Conservation (phyloP, 2,888 invertebrate species). For the Uloborus plumipes region DNA sequence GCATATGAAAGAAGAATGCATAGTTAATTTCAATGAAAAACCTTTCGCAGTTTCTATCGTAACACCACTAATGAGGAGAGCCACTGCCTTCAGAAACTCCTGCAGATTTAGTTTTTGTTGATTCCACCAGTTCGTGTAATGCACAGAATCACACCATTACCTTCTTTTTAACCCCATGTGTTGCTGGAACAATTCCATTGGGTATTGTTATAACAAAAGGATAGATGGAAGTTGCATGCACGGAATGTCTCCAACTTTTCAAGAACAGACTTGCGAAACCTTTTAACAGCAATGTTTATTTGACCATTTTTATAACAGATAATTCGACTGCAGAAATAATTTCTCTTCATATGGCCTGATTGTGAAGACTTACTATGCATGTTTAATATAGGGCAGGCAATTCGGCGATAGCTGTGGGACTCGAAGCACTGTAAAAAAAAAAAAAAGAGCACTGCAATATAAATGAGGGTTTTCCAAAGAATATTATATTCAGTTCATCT, state of each 20-base stretch:
- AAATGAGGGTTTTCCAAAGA: no score
- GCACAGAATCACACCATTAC: background rate
- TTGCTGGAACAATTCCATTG: background rate
- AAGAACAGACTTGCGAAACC: no score
- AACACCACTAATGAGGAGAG: background rate
- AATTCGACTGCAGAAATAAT: constrained; percentile 1
- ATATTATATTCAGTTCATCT: no score
- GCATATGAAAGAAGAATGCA: background rate
- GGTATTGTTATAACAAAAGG: constrained; percentile 14
- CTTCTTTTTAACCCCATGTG: background rate
- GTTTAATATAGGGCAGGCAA: constrained; percentile 7
- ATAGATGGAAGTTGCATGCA: background rate
- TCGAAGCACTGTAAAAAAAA: background rate
- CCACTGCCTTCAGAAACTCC: background rate
- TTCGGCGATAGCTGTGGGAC: constrained; percentile 3
- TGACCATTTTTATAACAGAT: constrained; percentile 11
- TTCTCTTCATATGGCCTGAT: background rate
- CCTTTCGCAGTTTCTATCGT: background rate
- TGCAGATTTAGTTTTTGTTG: background rate
- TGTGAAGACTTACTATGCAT: background rate
- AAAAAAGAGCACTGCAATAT: background rate
- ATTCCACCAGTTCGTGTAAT: background rate
- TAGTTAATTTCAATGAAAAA: background rate
- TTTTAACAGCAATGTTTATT: no score
- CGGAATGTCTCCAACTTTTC: background rate